Base-by-base conservation (phyloP, 2,888 invertebrate genomes). In the Isotomurus palustris region DNA sequence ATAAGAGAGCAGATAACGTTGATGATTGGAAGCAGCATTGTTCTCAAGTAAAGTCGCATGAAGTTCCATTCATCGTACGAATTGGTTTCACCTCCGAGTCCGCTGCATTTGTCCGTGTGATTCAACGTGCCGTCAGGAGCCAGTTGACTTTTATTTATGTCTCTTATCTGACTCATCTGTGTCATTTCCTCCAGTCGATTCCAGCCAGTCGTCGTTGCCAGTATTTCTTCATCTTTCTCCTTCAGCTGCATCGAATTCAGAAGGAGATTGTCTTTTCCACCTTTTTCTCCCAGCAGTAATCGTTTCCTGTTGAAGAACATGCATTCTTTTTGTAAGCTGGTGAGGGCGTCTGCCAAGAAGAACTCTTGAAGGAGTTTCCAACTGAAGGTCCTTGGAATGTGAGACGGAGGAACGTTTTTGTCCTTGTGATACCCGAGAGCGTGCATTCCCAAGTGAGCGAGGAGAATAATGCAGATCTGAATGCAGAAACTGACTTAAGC, bases 291-390 rank as follows among this genome's bases (percentile, higher is more conserved):
- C 2, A 41, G 17, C 1, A 41, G 25, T 17, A 28, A 19, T 19
- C 38, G 44, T 5, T 50, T 53, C 3, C 19, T 14, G 25, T 25
- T 43, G 21, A 40, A 24, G 27, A 21, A 56, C 8, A 60, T 28
- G 27, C 60, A 60, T 8, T 57, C 51, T 10, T 44, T 44, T n/a
- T 53, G 32, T 5, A 27, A 19, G 3, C 44, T 47, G 5, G 55
- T 40, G 19, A 56, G 12, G 14, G 38, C 22, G 6, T 29, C 41
- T 21, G 53, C 49, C 1, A 24, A 35, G 28, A 56, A 60, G 36
- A 56, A 60, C 17, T 60, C 53, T 14, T 44, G 36, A 1, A 60
- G 32, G 4, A 54, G 22, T 32, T 50, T 53, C 60, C 60, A 60
- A 32, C 60, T 57, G 25, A 57, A 60, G 2, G 50, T 50, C 14